Evolutionary conservation across 1,140 invertebrate species (phyloP).

Genomic region (Halotydeus destructor): DNA sequence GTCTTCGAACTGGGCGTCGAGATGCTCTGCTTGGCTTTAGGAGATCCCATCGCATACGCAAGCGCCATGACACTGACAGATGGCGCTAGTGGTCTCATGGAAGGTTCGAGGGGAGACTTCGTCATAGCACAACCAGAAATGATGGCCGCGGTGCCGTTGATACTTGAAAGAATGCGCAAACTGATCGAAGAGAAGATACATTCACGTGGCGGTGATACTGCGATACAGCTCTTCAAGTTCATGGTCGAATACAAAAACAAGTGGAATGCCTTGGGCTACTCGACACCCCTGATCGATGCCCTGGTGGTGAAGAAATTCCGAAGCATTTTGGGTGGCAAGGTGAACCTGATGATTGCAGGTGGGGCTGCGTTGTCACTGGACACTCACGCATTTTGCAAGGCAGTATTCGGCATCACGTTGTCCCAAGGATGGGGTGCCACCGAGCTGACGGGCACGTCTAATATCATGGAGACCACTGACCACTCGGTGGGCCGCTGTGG

Average conservation of each 20-base stretch:
- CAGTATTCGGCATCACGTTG: constrained; percentile 31
- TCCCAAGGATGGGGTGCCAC: constrained; percentile 15
- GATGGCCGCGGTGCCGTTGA: constrained; percentile 68
- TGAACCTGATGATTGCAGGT: constrained; percentile 71
- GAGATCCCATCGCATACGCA: constrained; percentile 84
- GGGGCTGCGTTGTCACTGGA: constrained; percentile 86
- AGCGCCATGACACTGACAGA: constrained; percentile 86
- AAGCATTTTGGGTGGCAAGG: constrained; percentile 57
- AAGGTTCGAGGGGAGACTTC: constrained; percentile 59
- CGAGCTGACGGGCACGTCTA: constrained; percentile 13
- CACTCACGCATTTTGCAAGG: constrained; percentile 81
- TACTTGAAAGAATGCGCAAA: constrained; percentile 26
- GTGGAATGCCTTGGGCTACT: constrained; percentile 15
- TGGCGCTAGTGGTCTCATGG: constrained; percentile 78
- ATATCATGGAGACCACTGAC: constrained; percentile 33
- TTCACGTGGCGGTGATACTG: constrained; percentile 18
- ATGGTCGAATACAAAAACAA: constrained; percentile 23
- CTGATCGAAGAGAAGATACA: constrained; percentile 23
- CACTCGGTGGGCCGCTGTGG: constrained; percentile 62
- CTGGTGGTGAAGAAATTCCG: constrained; percentile 49
- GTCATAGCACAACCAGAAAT: constrained; percentile 72
- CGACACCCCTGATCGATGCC: constrained; percentile 11
- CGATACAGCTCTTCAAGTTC: constrained; percentile 25
- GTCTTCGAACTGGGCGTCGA: constrained; percentile 70
- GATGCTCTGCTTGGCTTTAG: constrained; percentile 31